A percentile compares a stretch with the other conserved stretches of the same genome.
These are phyloP conservation scores for Porites cylindrica DNA, from an alignment of 92 coral and sea anemone genomes.

Conservation along the genomic window DNA sequence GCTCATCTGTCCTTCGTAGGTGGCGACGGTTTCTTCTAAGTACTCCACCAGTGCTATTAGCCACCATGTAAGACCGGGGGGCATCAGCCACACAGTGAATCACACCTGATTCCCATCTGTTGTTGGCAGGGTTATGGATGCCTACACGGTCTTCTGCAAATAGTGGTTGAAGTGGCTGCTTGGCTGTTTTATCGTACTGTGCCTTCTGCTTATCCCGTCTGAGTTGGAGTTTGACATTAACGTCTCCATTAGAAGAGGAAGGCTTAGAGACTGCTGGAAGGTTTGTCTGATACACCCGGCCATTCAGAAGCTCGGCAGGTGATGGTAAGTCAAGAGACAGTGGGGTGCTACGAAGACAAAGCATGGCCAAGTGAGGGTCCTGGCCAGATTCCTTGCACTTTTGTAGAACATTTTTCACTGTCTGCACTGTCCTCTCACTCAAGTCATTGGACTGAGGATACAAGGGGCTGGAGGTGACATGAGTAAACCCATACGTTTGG, in stretches of 20 bases:
- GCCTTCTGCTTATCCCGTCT: conserved; percentile 67
- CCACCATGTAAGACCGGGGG: conserved; percentile 45
- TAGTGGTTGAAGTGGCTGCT: conserved; percentile 41
- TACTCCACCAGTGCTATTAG: conserved; percentile 30
- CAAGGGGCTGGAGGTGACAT: conserved; percentile 60
- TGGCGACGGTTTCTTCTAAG: conserved; percentile 53
- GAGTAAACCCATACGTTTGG: conserved; percentile 61
- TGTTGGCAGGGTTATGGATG: conserved; percentile 17
- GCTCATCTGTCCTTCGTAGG: conserved; percentile 43
- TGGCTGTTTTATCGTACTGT: conserved; percentile 35
- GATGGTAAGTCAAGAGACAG: conserved; percentile 68
- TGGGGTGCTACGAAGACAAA: conserved; percentile 76
- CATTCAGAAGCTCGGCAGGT: conserved; percentile 73
- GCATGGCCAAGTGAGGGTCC: conserved; percentile 78
- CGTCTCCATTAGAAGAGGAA: conserved; percentile 29
- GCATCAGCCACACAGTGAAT: background rate
- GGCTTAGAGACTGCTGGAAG: conserved; percentile 75
- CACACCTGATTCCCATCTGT: background rate
- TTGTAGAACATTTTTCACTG: conserved; percentile 60
- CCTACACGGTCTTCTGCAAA: conserved; percentile 37
- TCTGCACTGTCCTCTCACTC: conserved; percentile 71
- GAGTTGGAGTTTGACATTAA: conserved; percentile 56
- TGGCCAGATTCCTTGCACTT: conserved; percentile 76
- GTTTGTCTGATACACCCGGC: conserved; percentile 58
- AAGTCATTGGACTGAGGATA: conserved; percentile 74